Percentiles rank a stretch among this genome's conserved stretches.
phyloP scores from a whole-genome alignment of 2,797 vertebrate species.

The Crocodylus rhombifer region DNA sequence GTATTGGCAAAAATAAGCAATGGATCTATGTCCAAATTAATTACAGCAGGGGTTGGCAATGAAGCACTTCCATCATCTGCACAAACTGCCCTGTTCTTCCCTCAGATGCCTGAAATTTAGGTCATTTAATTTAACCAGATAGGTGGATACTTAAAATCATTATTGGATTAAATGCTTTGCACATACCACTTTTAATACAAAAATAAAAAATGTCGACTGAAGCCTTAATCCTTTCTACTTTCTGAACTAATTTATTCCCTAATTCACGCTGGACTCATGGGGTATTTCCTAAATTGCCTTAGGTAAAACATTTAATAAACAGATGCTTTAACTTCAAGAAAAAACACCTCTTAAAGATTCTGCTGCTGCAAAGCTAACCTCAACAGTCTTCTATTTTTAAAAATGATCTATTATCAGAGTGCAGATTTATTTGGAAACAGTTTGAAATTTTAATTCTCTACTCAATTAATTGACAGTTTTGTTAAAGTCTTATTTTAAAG shows the following conservation, averaged over 20 bases:
- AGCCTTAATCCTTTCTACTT: neutral
- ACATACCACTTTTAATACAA: conserved; percentile 10
- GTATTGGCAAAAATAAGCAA: conserved; percentile 52
- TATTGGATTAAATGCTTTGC: conserved; percentile 48
- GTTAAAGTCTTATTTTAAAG: neutral
- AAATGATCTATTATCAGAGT: neutral
- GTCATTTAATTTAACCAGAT: conserved; percentile 34
- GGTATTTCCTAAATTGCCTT: conserved; percentile 32
- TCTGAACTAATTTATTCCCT: conserved; percentile 43
- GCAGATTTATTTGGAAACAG: conserved; percentile 34
- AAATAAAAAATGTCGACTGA: conserved; percentile 48
- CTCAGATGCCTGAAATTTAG: conserved; percentile 39
- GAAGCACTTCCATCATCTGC: conserved; percentile 38
- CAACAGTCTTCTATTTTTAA: neutral
- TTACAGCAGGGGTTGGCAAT: conserved; percentile 46
- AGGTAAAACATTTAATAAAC: conserved; percentile 7
- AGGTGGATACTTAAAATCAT: conserved; percentile 45
- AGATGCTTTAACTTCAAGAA: conserved; percentile 11
- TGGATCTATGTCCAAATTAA: conserved; percentile 59
- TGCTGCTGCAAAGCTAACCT: neutral
- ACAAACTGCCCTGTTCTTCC: conserved; percentile 4
- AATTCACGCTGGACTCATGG: neutral
- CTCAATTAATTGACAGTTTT: neutral
- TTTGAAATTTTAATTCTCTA: neutral
- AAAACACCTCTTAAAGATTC: conserved; percentile 8